phyloP scores from a whole-genome alignment of 2,113 vertebrate genomes.

The Condylura cristata region DNA sequence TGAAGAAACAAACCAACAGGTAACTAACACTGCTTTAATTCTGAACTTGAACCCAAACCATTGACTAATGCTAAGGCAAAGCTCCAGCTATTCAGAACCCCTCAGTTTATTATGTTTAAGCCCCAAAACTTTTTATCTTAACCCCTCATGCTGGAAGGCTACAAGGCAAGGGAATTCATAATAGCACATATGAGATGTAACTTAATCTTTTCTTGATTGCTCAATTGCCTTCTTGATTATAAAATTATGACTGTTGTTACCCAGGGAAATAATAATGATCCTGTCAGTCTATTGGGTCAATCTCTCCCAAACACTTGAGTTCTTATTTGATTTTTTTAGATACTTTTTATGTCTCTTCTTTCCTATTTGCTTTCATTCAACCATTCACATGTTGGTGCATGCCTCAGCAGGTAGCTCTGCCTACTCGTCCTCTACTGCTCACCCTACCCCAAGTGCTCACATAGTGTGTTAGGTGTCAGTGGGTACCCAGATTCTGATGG shows the following conservation, averaged over 20 bases:
- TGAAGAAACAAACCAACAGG: conserved; percentile 98
- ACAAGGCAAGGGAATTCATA: neutral
- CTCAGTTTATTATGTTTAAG: neutral
- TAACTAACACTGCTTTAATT: conserved; percentile 65
- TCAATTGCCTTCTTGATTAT: neutral
- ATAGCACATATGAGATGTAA: neutral
- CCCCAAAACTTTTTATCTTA: neutral
- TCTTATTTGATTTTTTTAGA: neutral
- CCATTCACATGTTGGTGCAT: neutral
- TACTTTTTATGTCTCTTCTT: neutral
- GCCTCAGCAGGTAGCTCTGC: neutral
- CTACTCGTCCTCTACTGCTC: neutral
- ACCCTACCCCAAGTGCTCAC: neutral
- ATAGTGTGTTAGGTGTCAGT: neutral
- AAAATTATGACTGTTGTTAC: neutral
- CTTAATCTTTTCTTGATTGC: neutral
- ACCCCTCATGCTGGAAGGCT: neutral
- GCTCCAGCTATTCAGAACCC: neutral
- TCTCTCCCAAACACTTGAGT: neutral
- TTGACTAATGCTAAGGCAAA: neutral
- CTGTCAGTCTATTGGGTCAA: neutral
- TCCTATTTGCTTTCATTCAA: neutral
- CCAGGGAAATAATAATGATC: neutral
- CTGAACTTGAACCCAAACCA: neutral
- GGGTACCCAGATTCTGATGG: neutral